These are phyloP conservation scores for Operophtera brumata DNA, from an alignment of 2,888 invertebrate genomes.

Conservation along the genomic window DNA sequence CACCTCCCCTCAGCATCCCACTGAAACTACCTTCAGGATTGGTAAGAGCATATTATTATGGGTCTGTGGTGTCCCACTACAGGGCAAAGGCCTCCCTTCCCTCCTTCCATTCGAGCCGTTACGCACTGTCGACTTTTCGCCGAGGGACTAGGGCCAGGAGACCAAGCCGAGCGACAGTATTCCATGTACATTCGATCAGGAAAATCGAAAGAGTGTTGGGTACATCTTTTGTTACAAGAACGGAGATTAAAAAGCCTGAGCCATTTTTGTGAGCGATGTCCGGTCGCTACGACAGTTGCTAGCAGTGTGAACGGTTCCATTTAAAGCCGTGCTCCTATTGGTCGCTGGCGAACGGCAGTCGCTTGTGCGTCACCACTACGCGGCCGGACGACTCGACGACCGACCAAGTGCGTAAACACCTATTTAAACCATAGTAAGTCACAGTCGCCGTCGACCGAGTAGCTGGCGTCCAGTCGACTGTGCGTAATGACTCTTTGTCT, in stretches of 20 bases:
- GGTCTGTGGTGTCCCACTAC: too few species aligned
- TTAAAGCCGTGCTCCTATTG: conserved; percentile 11
- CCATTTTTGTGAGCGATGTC: not conserved
- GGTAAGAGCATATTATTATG: conserved; percentile 45
- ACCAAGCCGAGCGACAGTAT: too few species aligned
- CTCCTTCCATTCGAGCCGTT: too few species aligned
- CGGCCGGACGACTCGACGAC: not conserved
- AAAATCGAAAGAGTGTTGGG: conserved; percentile 8
- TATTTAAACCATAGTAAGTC: not conserved
- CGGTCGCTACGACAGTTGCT: not conserved
- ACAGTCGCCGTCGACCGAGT: not conserved
- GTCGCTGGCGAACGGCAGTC: conserved; percentile 26
- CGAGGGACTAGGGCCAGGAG: too few species aligned
- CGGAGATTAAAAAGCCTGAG: not conserved
- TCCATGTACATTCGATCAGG: too few species aligned
- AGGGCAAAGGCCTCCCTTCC: too few species aligned
- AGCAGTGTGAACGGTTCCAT: not conserved
- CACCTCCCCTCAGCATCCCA: conserved; percentile 44
- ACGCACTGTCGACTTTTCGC: too few species aligned
- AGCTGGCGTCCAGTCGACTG: too few species aligned
- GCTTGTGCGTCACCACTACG: conserved; percentile 17
- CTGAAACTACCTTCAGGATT: conserved; percentile 65
- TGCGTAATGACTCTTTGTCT: too few species aligned
- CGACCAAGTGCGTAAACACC: not conserved
- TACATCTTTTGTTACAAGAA: not conserved